phyloP scores from a whole-genome alignment of 2,113 vertebrate species.

The Rhea pennata region DNA sequence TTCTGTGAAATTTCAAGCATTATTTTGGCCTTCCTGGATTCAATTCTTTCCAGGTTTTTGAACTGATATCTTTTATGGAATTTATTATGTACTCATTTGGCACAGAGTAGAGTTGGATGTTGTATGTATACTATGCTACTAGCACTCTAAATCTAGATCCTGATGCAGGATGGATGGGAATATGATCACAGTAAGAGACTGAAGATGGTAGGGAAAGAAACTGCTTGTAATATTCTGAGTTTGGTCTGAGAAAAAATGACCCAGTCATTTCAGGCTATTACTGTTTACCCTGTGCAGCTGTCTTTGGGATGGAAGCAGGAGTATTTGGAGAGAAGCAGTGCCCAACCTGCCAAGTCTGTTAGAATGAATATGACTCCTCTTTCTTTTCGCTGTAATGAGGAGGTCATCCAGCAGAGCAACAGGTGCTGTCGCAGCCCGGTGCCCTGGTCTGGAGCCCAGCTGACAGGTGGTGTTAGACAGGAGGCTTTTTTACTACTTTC shows the following conservation, averaged over 20 bases:
- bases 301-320: not conserved
- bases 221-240: fast-evolving
- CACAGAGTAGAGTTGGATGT: not conserved
- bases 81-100: not conserved
- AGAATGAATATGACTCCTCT: not conserved
- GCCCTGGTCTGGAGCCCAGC: constrained; percentile 8
- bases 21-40: not conserved
- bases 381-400: not conserved
- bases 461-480: constrained; percentile 14
- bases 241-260: not conserved
- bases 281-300: not conserved
- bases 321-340: not conserved
- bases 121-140: not conserved
- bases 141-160: not conserved
- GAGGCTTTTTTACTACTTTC: not conserved
- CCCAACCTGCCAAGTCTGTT: not conserved
- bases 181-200: not conserved
- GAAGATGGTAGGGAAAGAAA: not conserved
- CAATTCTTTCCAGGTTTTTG: not conserved
- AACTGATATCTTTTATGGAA: not conserved
- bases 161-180: not conserved
- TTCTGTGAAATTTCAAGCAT: not conserved
- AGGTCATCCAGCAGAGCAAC: not conserved
- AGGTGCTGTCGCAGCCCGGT: not conserved
- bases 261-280: not conserved